These are phyloP conservation scores for Drosophila neocordata DNA, from an alignment of 1,140 invertebrate species.

Conservation along the genomic window DNA sequence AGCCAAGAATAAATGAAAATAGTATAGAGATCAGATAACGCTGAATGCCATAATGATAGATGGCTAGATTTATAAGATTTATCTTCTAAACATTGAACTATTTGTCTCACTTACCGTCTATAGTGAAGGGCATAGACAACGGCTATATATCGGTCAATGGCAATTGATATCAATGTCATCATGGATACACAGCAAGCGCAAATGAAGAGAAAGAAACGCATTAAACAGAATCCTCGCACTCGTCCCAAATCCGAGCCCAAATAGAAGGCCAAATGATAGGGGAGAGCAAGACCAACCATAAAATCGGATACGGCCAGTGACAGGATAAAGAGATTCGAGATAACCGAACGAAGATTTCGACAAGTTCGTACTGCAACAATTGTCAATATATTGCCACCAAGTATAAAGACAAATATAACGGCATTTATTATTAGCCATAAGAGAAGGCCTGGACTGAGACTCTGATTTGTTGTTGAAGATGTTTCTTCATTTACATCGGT, in stretches of 20 bases:
- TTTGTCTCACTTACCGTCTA: constrained; percentile 82
- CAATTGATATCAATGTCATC: constrained; percentile 91
- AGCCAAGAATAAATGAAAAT: background rate
- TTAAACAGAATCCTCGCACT: constrained; percentile 86
- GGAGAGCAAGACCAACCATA: constrained; percentile 88
- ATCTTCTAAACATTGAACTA: too few species aligned
- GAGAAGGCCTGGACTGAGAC: constrained; percentile 26
- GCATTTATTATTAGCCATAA: constrained; percentile 86
- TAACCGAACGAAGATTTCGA: constrained; percentile 85
- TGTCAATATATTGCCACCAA: constrained; percentile 88
- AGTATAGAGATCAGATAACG: too few species aligned
- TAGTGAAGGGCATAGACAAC: constrained; percentile 92
- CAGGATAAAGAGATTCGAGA: constrained; percentile 88
- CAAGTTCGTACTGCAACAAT: constrained; percentile 88
- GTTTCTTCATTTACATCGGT: background rate
- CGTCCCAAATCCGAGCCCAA: constrained; percentile 84
- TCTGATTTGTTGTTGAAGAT: too few species aligned
- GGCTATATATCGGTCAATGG: constrained; percentile 91
- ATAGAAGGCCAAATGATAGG: constrained; percentile 90
- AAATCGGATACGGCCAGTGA: constrained; percentile 89
- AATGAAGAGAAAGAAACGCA: constrained; percentile 88
- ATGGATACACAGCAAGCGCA: constrained; percentile 90
- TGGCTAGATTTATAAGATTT: too few species aligned
- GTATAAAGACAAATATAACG: constrained; percentile 86
- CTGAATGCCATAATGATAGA: too few species aligned